Conservation (phyloP, 1,140 invertebrate genomes). For the Drosophila tristis region DNA sequence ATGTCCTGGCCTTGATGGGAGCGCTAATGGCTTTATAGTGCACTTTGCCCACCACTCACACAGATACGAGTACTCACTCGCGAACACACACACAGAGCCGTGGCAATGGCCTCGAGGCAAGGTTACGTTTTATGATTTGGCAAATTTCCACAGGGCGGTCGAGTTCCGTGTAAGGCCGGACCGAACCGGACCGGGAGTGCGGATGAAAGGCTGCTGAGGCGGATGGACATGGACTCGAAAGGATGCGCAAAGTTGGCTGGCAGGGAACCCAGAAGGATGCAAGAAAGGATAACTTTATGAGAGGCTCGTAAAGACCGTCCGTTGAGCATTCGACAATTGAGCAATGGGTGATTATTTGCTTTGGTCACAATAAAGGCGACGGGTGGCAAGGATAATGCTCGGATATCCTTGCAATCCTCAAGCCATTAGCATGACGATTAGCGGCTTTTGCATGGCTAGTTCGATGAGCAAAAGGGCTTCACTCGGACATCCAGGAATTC, state of each 20-base stretch:
- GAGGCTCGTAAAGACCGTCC: conserved; percentile 58
- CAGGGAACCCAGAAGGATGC: conserved; percentile 43
- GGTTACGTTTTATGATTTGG: conserved; percentile 67
- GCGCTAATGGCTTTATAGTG: conserved; percentile 66
- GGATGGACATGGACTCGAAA: conserved; percentile 35
- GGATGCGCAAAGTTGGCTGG: conserved; percentile 73
- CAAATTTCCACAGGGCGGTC: conserved; percentile 50
- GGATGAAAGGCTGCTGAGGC: conserved; percentile 26
- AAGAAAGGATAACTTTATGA: conserved; percentile 81
- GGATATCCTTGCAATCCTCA: conserved; percentile 49
- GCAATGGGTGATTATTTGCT: conserved; percentile 81
- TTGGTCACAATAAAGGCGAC: conserved; percentile 79
- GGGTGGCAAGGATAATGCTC: conserved; percentile 72
- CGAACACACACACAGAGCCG: background rate
- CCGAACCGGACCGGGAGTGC: background rate
- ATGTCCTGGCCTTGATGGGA: conserved; percentile 66
- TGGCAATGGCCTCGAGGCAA: conserved; percentile 37
- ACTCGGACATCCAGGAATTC: conserved; percentile 41
- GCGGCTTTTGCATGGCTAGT: conserved; percentile 43
- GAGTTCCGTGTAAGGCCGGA: conserved; percentile 51
- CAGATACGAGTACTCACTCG: background rate
- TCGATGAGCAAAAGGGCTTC: conserved; percentile 44
- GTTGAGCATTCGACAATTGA: conserved; percentile 72
- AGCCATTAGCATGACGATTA: conserved; percentile 74
- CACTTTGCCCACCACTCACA: background rate